Evolutionary conservation across 2,888 invertebrate genomes (phyloP), one percentile per base, ranked within the genome.

Genomic region (Ophion obscuratus): DNA sequence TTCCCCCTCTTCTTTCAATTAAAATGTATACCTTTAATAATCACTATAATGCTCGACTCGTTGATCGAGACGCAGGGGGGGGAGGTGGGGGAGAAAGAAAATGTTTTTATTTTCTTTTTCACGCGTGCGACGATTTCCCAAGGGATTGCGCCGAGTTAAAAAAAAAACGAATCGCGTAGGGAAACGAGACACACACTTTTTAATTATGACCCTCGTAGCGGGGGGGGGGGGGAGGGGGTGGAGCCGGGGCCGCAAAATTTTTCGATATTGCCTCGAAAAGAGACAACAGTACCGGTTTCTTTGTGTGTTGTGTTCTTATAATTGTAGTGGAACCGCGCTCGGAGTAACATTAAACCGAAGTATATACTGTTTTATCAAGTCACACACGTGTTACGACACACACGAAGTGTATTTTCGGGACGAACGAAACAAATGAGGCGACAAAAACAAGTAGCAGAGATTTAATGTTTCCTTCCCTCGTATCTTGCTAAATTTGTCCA

Each of bases 301-400:
- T 62, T 20, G n/a, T 44, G 14, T 53, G 53, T 24, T 14, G 53
- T 59, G 36, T 70, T 61, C 31, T 40, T 64, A 61, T n/a, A 53
- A 31, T 79, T 53, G 47, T 68, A 57, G 67, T 78, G 81, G 70
- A 81, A 79, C 64, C 85, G 81, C 78, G 75, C 75, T 75, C 24
- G 20, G 74, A 70, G 75, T 74, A 74, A 68, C 68, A 47, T 78
- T 76, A 71, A 77, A 78, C 64, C 71, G 71, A 73, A 59, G 24
- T 57, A 68, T 57, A 59, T 73, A 7, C 9, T 40, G 40, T 40
- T 40, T 40, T 40, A 40, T 9, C 40, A 40, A 40, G 7, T 6
- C 40, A 40, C 40, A 70, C 61, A 66, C 68, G 73, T 68, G 76
- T 11, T 71, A 84, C 75, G 71, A 59, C 59, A 79, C 70, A 73